phyloP scores from a whole-genome alignment of 2,888 invertebrate genomes.

The Mylabris sibirica region DNA sequence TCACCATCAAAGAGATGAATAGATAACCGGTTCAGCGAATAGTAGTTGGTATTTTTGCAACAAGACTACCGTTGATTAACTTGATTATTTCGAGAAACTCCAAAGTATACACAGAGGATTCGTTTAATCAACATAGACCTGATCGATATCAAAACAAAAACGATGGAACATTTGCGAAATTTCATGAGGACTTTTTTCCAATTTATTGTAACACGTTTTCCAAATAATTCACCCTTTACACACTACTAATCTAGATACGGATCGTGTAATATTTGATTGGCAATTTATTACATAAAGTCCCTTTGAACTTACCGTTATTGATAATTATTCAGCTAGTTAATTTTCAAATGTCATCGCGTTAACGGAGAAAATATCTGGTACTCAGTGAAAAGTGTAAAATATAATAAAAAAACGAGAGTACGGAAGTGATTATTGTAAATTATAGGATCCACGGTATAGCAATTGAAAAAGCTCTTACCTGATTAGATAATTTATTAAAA shows the following conservation, averaged over 20 bases:
- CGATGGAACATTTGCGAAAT: background rate
- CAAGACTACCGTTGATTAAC: background rate
- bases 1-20: background rate
- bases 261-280: background rate
- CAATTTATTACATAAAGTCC: background rate
- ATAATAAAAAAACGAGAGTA: background rate
- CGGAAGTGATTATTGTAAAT: background rate
- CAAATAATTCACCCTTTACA: background rate
- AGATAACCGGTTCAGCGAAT: background rate
- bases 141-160: background rate
- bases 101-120: background rate
- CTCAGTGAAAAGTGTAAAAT: background rate
- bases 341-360: background rate
- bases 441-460: background rate
- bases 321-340: background rate
- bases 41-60: background rate
- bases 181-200: background rate
- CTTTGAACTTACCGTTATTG: background rate
- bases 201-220: background rate
- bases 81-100: background rate
- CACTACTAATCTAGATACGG: background rate
- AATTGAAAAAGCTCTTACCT: background rate
- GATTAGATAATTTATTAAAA: conserved; percentile 7
- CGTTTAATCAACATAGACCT: background rate
- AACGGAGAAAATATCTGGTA: background rate